These are phyloP conservation scores for Meriones unguiculatus DNA, from an alignment of 2,113 vertebrate species.

Conservation along the genomic window DNA sequence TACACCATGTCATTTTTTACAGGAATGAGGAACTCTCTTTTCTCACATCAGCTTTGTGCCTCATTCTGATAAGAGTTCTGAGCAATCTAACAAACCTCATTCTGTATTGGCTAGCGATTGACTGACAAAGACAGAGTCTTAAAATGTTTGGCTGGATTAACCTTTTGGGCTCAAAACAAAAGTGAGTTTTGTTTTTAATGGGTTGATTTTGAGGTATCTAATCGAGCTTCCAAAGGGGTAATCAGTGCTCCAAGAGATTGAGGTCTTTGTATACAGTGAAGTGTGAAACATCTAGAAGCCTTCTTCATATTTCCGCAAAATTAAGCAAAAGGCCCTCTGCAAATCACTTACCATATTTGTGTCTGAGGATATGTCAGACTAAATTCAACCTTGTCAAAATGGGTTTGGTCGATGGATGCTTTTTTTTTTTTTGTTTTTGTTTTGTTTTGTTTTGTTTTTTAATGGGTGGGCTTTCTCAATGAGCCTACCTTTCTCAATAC, in stretches of 20 bases:
- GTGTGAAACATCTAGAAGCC: neutral
- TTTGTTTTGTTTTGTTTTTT: too few relatives aligned
- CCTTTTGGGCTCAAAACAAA: neutral
- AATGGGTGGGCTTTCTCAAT: neutral
- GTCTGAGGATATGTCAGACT: neutral
- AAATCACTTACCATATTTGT: neutral
- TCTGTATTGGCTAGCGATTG: neutral
- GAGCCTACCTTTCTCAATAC: neutral
- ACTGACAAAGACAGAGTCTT: neutral
- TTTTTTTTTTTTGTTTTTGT: neutral
- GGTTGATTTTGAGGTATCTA: neutral
- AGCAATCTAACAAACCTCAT: neutral
- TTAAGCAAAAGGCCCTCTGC: neutral
- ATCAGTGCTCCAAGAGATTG: neutral
- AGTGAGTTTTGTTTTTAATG: neutral
- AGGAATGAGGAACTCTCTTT: neutral
- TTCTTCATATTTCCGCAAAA: slow-evolving; percentile 34
- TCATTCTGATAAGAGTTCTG: neutral
- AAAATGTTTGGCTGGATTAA: neutral
- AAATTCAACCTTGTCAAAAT: neutral
- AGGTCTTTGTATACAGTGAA: neutral
- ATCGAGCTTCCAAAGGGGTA: neutral
- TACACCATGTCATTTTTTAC: neutral
- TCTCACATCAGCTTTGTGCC: neutral
- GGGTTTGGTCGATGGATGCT: neutral